Percentiles rank a stretch among this genome's conserved stretches.
These are phyloP conservation scores for Ellobius talpinus DNA, from an alignment of 2,113 vertebrate genomes.

Conservation along the genomic window DNA sequence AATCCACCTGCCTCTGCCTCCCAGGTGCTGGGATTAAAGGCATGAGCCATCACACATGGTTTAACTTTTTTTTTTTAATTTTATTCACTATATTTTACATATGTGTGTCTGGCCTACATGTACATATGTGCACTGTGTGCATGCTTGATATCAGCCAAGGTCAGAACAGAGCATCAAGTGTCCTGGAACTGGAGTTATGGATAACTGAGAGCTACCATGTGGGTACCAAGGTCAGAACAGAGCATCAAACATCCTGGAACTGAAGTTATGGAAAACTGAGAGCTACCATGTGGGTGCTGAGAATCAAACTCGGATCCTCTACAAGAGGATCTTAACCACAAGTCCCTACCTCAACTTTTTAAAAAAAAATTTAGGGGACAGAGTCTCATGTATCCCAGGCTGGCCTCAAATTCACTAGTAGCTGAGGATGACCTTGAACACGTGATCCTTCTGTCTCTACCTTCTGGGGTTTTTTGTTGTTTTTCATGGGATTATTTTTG, in stretches of 20 bases:
- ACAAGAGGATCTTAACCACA: neutral
- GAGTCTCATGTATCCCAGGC: neutral
- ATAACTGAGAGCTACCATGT: too few relatives aligned
- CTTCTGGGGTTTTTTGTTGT: neutral
- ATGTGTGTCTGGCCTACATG: neutral
- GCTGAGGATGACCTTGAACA: neutral
- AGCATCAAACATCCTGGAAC: neutral
- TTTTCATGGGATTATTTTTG: too few relatives aligned
- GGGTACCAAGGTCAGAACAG: too few relatives aligned
- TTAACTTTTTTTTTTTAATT: neutral
- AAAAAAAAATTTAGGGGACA: neutral
- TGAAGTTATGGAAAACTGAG: neutral
- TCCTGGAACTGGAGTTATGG: neutral
- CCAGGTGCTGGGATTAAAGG: neutral
- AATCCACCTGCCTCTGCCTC: neutral
- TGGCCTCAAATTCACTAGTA: neutral
- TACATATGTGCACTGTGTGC: neutral
- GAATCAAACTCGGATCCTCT: neutral
- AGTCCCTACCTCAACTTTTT: neutral
- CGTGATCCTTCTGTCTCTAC: neutral
- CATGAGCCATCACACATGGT: fast-evolving
- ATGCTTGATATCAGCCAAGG: neutral
- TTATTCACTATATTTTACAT: neutral
- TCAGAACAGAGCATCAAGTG: neutral
- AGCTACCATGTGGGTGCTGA: neutral